Base-by-base conservation (phyloP, 1,140 invertebrate species). In the Solen grandis region DNA sequence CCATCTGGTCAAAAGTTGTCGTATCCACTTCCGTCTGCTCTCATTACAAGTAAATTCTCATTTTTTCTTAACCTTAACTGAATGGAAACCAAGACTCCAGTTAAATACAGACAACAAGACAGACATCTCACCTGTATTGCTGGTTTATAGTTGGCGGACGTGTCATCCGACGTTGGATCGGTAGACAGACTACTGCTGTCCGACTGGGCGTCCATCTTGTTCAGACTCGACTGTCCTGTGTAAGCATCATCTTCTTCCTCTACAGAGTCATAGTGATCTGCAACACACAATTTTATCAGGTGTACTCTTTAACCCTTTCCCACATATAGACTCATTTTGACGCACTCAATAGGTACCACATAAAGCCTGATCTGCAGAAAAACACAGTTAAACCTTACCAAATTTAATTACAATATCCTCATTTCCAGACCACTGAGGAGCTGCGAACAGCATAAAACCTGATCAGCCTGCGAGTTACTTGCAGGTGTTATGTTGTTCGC, bases 201-300 rank as follows among this genome's bases (percentile, higher is more conserved):
- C 8, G 27, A 2, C 31, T 31, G 60, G 16, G 27, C 25, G 0
- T 68, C 62, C 41, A 57, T 66, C 27, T 62, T 74, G 46, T 38
- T 29, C 3, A 10, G 35, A 16, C 13, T 5, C 10, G 46, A 16
- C 3, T 66, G 31, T 27, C 55, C 65, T 36, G 57, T 36, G 60
- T 36, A 59, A 22, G n/a, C 35, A 35, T 50, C 62, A 0, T 78
- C 75, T 33, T 50, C 62, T 0, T 78, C 75, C 31, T 76, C 74
- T 63, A 78, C 69, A 2, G 75, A 78, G 31, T 78, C 75, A 60
- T 78, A 78, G 8, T 46, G 60, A 46, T 68, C 75, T 78, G 54
- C 46, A 78, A 59, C n/a, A n/a, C n/a, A n/a, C n/a, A n/a, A n/a
- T n/a, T n/a, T n/a, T n/a, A n/a, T n/a, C n/a, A n/a, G n/a, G n/a